A percentile compares a stretch with the other conserved stretches of the same genome.
Conservation (phyloP, 2,797 vertebrate species). For the Clarias pachynema region DNA sequence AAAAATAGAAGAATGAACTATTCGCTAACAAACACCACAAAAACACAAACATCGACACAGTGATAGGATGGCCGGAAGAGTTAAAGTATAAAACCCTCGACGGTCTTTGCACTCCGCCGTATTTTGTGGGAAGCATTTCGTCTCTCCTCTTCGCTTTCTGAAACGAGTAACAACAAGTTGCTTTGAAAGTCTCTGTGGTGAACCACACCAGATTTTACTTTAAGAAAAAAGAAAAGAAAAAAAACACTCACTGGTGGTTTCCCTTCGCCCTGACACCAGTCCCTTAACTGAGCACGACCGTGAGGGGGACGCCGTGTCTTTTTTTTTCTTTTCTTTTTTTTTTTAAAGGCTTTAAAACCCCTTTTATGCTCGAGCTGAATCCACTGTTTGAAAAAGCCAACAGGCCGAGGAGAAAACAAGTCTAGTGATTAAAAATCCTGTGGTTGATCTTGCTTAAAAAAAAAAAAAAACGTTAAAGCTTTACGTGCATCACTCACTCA, state of each 20-base stretch:
- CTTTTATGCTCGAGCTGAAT: conserved; percentile 56
- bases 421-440: conserved; percentile 23
- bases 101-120: not conserved
- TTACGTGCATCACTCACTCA: too few relatives aligned
- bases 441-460: not conserved
- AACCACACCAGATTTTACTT: conserved; percentile 11
- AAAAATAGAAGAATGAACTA: not conserved
- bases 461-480: too few relatives aligned
- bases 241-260: conserved; percentile 9
- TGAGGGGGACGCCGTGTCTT: conserved; percentile 27
- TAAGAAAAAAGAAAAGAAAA: not conserved
- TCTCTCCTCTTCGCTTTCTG: conserved; percentile 25
- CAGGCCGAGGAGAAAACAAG: conserved; percentile 38
- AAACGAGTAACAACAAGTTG: conserved; percentile 46
- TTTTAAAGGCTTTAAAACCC: conserved; percentile 39
- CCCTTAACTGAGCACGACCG: conserved; percentile 36
- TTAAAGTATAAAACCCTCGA: conserved; percentile 18
- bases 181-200: conserved; percentile 48
- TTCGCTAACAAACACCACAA: not conserved
- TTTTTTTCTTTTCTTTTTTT: not conserved
- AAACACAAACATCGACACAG: not conserved
- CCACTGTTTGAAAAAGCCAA: conserved; percentile 36
- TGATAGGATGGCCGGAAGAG: not conserved
- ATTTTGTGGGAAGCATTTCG: conserved; percentile 34
- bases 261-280: conserved; percentile 35